Conservation (phyloP, 2,888 invertebrate genomes). For the Sarcophaga rosellei region DNA sequence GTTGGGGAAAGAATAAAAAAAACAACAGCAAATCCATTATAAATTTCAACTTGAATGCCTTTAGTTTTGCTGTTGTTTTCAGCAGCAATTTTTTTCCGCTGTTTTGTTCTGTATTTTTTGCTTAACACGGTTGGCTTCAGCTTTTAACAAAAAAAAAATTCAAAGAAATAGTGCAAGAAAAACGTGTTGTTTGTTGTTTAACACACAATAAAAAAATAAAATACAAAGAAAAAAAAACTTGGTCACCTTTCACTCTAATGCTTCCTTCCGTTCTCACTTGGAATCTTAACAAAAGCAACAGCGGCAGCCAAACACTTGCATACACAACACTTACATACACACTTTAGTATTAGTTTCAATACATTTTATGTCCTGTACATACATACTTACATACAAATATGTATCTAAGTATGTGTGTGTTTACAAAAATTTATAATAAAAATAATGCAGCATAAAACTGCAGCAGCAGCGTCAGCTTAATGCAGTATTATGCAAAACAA, state of each 20-base stretch:
- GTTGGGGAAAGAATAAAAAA: not conserved
- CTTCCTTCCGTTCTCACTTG: conserved; percentile 57
- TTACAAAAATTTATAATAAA: conserved; percentile 47
- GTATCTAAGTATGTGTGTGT: not conserved
- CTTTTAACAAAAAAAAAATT: conserved; percentile 1
- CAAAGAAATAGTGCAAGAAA: conserved; percentile 39
- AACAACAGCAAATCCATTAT: conserved; percentile 58
- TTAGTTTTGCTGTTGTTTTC: conserved; percentile 44
- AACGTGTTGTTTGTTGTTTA: conserved; percentile 17
- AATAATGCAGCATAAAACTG: conserved; percentile 54
- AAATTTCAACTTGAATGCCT: conserved; percentile 68
- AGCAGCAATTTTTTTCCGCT: not conserved
- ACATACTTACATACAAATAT: no score
- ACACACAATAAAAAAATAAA: conserved; percentile 11
- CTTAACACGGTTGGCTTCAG: conserved; percentile 37
- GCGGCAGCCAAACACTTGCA: conserved; percentile 38
- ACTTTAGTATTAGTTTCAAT: not conserved
- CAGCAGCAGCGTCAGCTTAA: conserved; percentile 57
- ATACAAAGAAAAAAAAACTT: conserved; percentile 50
- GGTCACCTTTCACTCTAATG: conserved; percentile 69
- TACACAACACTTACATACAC: not conserved
- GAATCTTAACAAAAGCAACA: conserved; percentile 31
- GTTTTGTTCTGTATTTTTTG: conserved; percentile 42
- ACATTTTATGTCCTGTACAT: no score
- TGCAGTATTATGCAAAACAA: conserved; percentile 59